Evolutionary conservation across 2,113 vertebrate species (phyloP).

Genomic region (Paedocypris sp.): DNA sequence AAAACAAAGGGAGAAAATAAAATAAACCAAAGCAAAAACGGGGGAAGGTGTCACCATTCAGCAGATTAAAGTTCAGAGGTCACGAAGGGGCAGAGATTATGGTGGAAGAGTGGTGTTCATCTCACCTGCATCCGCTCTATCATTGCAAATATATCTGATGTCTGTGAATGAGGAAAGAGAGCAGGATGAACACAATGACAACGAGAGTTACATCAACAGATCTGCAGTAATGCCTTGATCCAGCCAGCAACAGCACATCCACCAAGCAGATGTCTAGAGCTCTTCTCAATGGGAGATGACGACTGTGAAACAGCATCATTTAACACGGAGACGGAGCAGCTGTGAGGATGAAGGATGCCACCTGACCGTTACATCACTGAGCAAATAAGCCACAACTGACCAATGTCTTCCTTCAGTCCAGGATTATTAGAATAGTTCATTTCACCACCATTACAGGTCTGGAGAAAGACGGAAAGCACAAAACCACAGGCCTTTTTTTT

Average conservation of each 20-base stretch:
- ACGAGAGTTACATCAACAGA: constrained; percentile 8
- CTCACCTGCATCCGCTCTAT: constrained; percentile 83
- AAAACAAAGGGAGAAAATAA: not conserved
- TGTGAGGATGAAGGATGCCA: not conserved
- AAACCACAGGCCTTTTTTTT: too few relatives aligned
- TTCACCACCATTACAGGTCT: not conserved
- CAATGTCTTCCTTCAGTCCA: not conserved
- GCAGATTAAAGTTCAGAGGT: not conserved
- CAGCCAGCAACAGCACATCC: not conserved
- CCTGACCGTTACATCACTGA: not conserved
- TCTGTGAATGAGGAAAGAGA: constrained; percentile 49
- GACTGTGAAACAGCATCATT: constrained; percentile 8
- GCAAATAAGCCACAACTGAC: not conserved
- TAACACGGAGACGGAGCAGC: not conserved
- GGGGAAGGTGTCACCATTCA: constrained; percentile 8
- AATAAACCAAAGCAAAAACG: not conserved
- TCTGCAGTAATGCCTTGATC: not conserved
- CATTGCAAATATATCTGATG: constrained; percentile 80
- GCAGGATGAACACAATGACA: constrained; percentile 12
- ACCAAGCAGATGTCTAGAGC: not conserved
- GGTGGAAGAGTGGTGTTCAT: not conserved
- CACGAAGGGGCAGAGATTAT: not conserved
- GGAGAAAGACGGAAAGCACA: too few relatives aligned
- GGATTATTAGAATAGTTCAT: not conserved
- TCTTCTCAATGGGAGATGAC: not conserved